Evolutionary conservation across 2,888 invertebrate species (phyloP).

Genomic region (Yponomeuta sedellus): DNA sequence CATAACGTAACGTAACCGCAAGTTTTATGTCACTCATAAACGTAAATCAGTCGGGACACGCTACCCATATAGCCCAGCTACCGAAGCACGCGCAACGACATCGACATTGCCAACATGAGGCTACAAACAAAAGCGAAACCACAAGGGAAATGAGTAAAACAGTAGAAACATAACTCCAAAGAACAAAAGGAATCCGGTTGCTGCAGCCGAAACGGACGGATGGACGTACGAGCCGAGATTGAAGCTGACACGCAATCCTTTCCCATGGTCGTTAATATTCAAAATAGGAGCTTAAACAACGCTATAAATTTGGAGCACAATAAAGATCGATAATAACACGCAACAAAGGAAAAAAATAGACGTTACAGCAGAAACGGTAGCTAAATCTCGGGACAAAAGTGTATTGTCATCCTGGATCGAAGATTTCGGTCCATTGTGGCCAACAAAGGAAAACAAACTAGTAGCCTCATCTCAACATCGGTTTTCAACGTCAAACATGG

Average conservation of each 20-base stretch:
- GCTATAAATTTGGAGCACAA: conserved; percentile 64
- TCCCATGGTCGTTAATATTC: conserved; percentile 67
- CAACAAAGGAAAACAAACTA: conserved; percentile 30
- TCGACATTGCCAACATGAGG: conserved; percentile 10
- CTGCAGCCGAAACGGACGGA: conserved; percentile 3
- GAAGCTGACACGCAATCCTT: conserved; percentile 27
- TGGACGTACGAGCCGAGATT: conserved; percentile 1
- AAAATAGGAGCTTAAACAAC: conserved; percentile 51
- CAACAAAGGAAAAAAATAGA: conserved; percentile 39
- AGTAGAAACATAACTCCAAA: not conserved
- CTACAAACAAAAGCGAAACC: conserved; percentile 9
- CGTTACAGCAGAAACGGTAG: conserved; percentile 68
- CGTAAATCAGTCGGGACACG: conserved; percentile 31
- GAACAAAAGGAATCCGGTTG: conserved; percentile 1
- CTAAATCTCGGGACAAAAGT: conserved; percentile 62
- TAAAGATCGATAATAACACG: conserved; percentile 62
- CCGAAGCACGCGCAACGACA: conserved; percentile 7
- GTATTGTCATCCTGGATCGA: conserved; percentile 24
- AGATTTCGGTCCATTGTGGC: conserved; percentile 43
- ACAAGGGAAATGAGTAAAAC: conserved; percentile 15
- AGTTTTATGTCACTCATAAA: conserved; percentile 46
- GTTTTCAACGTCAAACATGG: conserved; percentile 56
- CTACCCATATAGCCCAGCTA: conserved; percentile 6
- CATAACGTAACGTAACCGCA: conserved; percentile 26
- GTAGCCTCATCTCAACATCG: conserved; percentile 36